Conservation (phyloP, 1,140 invertebrate genomes). For the Diorhabda sublineata region DNA sequence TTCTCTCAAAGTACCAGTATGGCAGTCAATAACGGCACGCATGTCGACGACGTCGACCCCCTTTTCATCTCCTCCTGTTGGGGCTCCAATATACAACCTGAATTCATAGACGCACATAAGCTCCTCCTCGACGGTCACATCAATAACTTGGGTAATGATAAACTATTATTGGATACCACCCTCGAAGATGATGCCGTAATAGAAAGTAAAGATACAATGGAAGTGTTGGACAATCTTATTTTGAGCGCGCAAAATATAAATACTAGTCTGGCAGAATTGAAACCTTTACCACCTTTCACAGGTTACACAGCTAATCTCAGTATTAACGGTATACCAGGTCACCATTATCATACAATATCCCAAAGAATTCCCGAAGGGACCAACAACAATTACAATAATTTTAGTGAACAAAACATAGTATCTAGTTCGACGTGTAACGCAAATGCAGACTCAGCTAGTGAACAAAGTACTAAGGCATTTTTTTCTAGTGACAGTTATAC, state of each 20-base stretch:
- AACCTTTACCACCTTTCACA: slow-evolving; percentile 81
- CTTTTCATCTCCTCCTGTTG: slow-evolving; percentile 44
- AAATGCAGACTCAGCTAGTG: slow-evolving; percentile 48
- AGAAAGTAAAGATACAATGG: slow-evolving; percentile 54
- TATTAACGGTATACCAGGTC: slow-evolving; percentile 80
- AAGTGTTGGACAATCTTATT: slow-evolving; percentile 61
- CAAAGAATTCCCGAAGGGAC: slow-evolving; percentile 65
- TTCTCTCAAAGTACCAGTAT: slow-evolving; percentile 46
- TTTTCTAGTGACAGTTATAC: slow-evolving; percentile 53
- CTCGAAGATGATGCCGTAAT: slow-evolving; percentile 48
- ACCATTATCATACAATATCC: slow-evolving; percentile 79
- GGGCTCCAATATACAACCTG: slow-evolving; percentile 38
- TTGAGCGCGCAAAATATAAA: slow-evolving; percentile 56
- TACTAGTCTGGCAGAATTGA: slow-evolving; percentile 70
- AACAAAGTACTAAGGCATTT: slow-evolving; percentile 55
- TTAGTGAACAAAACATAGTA: slow-evolving; percentile 60
- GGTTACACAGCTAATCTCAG: slow-evolving; percentile 77
- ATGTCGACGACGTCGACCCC: slow-evolving; percentile 46
- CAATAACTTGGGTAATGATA: slow-evolving; percentile 47
- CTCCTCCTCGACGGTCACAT: slow-evolving; percentile 40
- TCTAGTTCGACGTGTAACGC: slow-evolving; percentile 60
- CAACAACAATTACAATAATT: slow-evolving; percentile 50
- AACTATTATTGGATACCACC: slow-evolving; percentile 48
- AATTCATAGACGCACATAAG: slow-evolving; percentile 44
- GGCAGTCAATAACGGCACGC: slow-evolving; percentile 44